phyloP scores from a whole-genome alignment of 2,888 invertebrate genomes.

The Clitarchus hookeri region DNA sequence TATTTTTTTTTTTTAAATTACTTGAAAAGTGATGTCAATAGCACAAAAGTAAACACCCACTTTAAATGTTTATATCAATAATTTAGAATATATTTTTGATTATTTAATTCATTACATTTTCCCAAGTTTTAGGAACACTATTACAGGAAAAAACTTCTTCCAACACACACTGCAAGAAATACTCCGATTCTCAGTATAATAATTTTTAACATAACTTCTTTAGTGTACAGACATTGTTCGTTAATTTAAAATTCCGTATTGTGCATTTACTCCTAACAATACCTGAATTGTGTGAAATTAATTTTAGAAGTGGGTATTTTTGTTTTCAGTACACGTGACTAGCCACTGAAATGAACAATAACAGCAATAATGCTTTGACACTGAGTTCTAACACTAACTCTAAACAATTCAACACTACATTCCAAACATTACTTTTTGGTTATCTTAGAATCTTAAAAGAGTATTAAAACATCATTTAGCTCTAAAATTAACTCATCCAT shows the following conservation, averaged over 20 bases:
- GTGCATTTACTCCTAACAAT: neutral
- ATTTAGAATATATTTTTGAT: slow-evolving; percentile 27
- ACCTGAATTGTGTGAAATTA: neutral
- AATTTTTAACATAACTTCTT: neutral
- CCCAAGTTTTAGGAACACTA: neutral
- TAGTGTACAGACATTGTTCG: neutral
- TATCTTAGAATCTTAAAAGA: slow-evolving; percentile 21
- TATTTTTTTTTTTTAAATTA: neutral
- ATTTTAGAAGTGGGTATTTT: neutral
- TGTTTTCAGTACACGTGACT: neutral
- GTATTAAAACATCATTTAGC: slow-evolving; percentile 19
- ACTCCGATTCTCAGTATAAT: neutral
- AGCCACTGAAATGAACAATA: slow-evolving; percentile 14
- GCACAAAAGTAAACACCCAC: slow-evolving; percentile 16
- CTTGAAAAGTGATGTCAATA: slow-evolving; percentile 22
- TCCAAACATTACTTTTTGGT: slow-evolving; percentile 21
- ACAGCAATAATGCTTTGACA: slow-evolving; percentile 14
- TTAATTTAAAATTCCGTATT: no score
- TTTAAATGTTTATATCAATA: neutral
- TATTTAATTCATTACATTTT: neutral
- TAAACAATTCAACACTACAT: slow-evolving; percentile 22
- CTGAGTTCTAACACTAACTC: slow-evolving; percentile 1
- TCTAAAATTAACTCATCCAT: neutral
- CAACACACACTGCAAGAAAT: neutral
- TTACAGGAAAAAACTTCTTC: neutral